A percentile compares a stretch with the other conserved stretches of the same genome.
Conservation (phyloP, 2,113 vertebrate genomes). For the Centropristis striata region DNA sequence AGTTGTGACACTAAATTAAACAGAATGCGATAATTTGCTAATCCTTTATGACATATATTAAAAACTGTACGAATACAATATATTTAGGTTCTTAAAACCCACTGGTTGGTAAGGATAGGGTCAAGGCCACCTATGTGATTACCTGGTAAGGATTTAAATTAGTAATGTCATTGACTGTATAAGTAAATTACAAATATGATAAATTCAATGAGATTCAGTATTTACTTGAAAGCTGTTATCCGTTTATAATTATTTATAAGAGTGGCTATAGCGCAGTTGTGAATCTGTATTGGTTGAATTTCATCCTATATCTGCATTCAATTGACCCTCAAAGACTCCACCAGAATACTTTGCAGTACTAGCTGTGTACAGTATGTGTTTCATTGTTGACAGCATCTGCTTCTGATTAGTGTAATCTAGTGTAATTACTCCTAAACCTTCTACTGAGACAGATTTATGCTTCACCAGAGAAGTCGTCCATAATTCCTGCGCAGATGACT, state of each 20-base stretch:
- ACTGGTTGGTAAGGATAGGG: too few relatives aligned
- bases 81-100: too few relatives aligned
- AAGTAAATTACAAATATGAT: not conserved
- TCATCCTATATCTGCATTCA: not conserved
- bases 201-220: not conserved
- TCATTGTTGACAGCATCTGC: constrained; percentile 14
- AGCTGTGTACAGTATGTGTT: not conserved
- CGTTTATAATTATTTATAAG: not conserved
- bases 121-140: too few relatives aligned
- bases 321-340: not conserved
- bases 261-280: too few relatives aligned
- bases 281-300: not conserved
- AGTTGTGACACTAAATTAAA: too few relatives aligned
- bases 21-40: too few relatives aligned
- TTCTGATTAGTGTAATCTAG: constrained; percentile 26
- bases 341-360: not conserved
- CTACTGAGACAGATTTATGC: constrained; percentile 2
- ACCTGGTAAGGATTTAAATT: not conserved
- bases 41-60: too few relatives aligned
- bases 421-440: constrained; percentile 11
- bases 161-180: not conserved
- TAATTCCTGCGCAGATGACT: not conserved
- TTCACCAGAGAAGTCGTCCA: not conserved
- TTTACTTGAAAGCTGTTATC: not conserved
- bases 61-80: too few relatives aligned